Base-by-base conservation (phyloP, 2,797 vertebrate species). In the Oophaga sylvatica region DNA sequence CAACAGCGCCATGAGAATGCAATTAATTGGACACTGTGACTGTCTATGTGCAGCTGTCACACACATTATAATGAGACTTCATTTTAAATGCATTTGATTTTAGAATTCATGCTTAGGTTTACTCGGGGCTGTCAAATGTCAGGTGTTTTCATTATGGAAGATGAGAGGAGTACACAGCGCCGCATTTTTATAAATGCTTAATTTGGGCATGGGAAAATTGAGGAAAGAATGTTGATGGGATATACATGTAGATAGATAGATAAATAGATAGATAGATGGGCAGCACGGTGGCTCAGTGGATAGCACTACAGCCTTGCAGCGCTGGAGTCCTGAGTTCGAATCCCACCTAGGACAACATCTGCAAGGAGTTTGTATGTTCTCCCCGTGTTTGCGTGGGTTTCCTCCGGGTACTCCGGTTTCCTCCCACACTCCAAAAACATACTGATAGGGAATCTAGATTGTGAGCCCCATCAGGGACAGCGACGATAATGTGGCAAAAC, bases 11-110 rank as follows among this genome's bases (percentile, higher is more conserved):
- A 48, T 63, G 75, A 48, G 26, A 65, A 41, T 65, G 77, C 83
- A 88, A 88, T 88, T 87, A 88, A 84, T 79, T 56, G 26, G 15
- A 88, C 57, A 85, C 65, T 80, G 87, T 85, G 62, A 80, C 81
- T 83, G 53, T 16, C 35, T 31, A 35, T 41, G 29, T 48, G 80
- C 65, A 26, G 67, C 83, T 53, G 75, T 84, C 77, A 75, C 57
- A 31, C 71, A 80, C 67, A 73, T 73, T 88, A 60, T 85, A 88
- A 85, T 85, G 67, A 84, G 68, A 20, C 76, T 65, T 84, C 87
- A 88, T 75, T 88, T 16, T 22, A 83, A 84, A 88, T 85, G 87
- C 83, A 85, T 84, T 81, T 63, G 81, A 88, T 80, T 88, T 80
- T 62, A 80, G 77, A 88, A 85, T 88, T 85, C 82, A 85, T 81